Evolutionary conservation across 2,113 vertebrate genomes (phyloP).

Genomic region (Recurvirostra avosetta): DNA sequence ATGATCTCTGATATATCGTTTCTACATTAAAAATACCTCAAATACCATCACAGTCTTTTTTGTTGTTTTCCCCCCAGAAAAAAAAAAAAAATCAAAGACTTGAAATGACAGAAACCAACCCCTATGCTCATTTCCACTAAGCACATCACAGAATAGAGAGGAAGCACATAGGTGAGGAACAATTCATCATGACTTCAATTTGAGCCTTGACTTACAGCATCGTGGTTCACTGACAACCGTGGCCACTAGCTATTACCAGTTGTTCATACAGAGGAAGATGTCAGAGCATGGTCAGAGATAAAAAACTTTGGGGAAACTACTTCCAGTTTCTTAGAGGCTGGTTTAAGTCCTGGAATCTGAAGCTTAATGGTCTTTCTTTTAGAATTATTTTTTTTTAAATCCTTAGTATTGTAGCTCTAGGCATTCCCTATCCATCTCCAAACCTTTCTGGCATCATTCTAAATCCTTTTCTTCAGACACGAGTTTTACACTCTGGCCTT

Average conservation of each 20-base stretch:
- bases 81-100: not conserved
- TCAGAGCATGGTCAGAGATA: not conserved
- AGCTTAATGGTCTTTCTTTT: not conserved
- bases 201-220: not conserved
- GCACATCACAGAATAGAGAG: not conserved
- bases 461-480: not conserved
- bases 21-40: not conserved
- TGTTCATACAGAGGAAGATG: not conserved
- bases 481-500: not conserved
- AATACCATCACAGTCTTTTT: not conserved
- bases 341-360: not conserved
- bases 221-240: not conserved
- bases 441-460: not conserved
- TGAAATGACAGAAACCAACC: not conserved
- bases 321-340: not conserved
- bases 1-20: not conserved
- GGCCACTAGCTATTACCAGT: not conserved
- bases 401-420: not conserved
- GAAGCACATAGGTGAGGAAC: not conserved
- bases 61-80: rapidly evolving
- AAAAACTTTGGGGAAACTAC: not conserved
- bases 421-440: not conserved
- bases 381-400: not conserved
- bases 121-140: not conserved
- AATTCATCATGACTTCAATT: not conserved